Conservation (phyloP, 1,140 invertebrate genomes). For the Brachionus rubens region DNA sequence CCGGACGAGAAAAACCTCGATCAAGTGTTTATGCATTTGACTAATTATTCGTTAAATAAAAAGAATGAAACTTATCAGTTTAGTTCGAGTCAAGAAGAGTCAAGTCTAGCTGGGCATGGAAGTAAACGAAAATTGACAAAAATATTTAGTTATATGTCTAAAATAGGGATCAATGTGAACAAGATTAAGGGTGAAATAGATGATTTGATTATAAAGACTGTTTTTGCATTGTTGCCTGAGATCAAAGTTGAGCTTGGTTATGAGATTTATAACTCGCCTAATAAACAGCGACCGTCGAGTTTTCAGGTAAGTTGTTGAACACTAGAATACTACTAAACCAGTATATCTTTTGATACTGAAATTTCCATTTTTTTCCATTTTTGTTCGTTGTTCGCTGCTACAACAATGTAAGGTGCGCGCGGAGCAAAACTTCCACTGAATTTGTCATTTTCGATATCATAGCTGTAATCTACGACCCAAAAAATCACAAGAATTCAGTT, state of each 20-base stretch:
- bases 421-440: too few species aligned
- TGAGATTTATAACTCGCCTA: constrained; percentile 2
- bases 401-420: too few species aligned
- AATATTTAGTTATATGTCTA: constrained; percentile 59
- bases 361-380: too few species aligned
- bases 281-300: background rate
- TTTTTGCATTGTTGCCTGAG: constrained; percentile 62
- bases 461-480: too few species aligned
- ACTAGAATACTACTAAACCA: too few species aligned
- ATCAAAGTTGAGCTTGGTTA: constrained; percentile 57
- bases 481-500: too few species aligned
- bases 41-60: constrained; percentile 64
- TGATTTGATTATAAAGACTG: constrained; percentile 61
- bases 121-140: constrained; percentile 62
- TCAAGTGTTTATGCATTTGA: constrained; percentile 62
- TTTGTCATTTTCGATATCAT: too few species aligned
- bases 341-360: too few species aligned
- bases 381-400: too few species aligned
- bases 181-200: constrained; percentile 55
- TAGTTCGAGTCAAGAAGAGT: constrained; percentile 53
- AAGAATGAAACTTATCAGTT: constrained; percentile 59
- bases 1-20: constrained; percentile 49
- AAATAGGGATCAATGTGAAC: constrained; percentile 53
- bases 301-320: constrained; percentile 14
- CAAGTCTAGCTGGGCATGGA: constrained; percentile 51